A percentile compares a stretch with the other conserved stretches of the same genome.
phyloP scores from a whole-genome alignment of 2,888 invertebrate genomes.

The Ligdia adustata region DNA sequence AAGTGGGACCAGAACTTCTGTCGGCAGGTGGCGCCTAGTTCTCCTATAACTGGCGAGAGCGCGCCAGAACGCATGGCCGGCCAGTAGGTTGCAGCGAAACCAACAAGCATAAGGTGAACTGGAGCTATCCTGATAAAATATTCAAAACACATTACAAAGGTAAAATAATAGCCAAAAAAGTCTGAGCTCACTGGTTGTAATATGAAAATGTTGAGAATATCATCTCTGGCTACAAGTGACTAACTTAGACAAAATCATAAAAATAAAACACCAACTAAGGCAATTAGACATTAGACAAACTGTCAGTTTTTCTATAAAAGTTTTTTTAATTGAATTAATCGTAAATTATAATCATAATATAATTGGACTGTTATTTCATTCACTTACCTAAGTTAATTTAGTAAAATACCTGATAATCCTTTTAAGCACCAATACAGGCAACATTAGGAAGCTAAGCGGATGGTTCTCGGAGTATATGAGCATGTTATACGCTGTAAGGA shows the following conservation, averaged over 20 bases:
- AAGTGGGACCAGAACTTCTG: slow-evolving; percentile 41
- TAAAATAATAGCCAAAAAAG: too few relatives aligned
- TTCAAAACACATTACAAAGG: neutral
- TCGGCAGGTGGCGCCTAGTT: slow-evolving; percentile 28
- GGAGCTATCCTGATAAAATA: slow-evolving; percentile 34
- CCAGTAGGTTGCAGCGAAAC: slow-evolving; percentile 20
- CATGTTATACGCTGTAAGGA: slow-evolving; percentile 28
- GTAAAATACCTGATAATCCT: slow-evolving; percentile 29
- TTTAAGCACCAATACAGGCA: slow-evolving; percentile 25
- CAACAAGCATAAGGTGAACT: slow-evolving; percentile 24
- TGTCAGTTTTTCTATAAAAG: neutral
- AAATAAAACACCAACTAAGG: too few relatives aligned
- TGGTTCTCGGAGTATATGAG: slow-evolving; percentile 26
- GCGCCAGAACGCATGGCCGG: slow-evolving; percentile 27
- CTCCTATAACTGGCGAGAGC: slow-evolving; percentile 28
- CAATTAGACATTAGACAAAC: too few relatives aligned
- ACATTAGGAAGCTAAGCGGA: slow-evolving; percentile 12
- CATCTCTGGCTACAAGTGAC: too few relatives aligned
- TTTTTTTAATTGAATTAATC: neutral
- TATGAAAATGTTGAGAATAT: too few relatives aligned
- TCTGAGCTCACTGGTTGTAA: too few relatives aligned
- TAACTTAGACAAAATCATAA: too few relatives aligned
- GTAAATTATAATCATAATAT: too few relatives aligned
- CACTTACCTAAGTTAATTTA: neutral
- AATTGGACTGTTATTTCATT: too few relatives aligned